These are phyloP conservation scores for Seira musarum DNA, from an alignment of 2,888 invertebrate species.

Conservation along the genomic window DNA sequence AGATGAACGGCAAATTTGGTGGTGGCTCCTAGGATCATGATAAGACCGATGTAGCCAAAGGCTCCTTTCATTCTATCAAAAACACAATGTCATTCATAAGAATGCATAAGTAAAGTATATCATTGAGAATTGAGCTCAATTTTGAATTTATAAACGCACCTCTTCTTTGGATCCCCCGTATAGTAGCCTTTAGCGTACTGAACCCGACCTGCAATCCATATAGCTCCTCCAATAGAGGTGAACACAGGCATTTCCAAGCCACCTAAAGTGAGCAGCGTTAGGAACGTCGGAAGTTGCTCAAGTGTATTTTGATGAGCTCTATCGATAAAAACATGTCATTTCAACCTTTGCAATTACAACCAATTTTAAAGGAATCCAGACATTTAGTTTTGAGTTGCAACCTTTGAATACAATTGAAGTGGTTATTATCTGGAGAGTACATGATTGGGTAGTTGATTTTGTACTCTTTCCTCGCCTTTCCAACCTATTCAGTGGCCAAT, in stretches of 20 bases:
- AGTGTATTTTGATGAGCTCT: slow-evolving; percentile 69
- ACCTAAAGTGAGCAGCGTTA: slow-evolving; percentile 72
- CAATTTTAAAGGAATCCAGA: no score
- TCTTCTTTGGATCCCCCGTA: slow-evolving; percentile 67
- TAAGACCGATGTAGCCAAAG: slow-evolving; percentile 71
- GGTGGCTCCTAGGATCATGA: slow-evolving; percentile 71
- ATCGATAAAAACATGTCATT: slow-evolving; percentile 12
- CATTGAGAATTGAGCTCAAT: not conserved
- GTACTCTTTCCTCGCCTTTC: slow-evolving; percentile 71
- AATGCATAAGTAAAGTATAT: no score
- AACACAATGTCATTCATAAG: not conserved
- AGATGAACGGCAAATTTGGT: slow-evolving; percentile 68
- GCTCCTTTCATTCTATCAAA: slow-evolving; percentile 70
- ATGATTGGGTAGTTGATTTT: slow-evolving; percentile 73
- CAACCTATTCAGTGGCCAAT: slow-evolving; percentile 69
- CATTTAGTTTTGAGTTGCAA: slow-evolving; percentile 19
- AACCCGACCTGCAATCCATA: slow-evolving; percentile 73
- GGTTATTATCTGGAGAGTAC: slow-evolving; percentile 72
- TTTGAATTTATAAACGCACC: slow-evolving; percentile 47
- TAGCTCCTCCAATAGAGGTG: slow-evolving; percentile 72
- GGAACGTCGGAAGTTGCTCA: slow-evolving; percentile 71
- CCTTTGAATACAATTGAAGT: slow-evolving; percentile 74
- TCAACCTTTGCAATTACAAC: no score
- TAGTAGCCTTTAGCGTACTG: slow-evolving; percentile 73
- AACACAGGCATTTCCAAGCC: slow-evolving; percentile 73